These are phyloP conservation scores for Diabrotica undecimpunctata DNA, from an alignment of 1,140 invertebrate species.

Conservation along the genomic window DNA sequence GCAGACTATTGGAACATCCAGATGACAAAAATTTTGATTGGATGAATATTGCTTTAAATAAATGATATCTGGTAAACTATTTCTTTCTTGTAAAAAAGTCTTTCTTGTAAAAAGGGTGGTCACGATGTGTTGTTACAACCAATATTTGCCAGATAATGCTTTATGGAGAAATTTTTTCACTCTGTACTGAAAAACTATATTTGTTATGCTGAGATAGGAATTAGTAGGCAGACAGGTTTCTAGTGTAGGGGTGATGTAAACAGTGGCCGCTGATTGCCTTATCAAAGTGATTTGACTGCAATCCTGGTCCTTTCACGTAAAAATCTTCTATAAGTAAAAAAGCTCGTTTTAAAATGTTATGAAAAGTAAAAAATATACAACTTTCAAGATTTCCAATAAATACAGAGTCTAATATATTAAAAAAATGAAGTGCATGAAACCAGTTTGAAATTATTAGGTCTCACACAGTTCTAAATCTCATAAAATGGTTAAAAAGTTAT, in stretches of 20 bases:
- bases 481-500: constrained; percentile 44
- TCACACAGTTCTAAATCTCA: constrained; percentile 43
- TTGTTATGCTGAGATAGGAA: no score
- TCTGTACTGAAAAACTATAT: no score
- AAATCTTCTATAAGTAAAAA: constrained; percentile 41
- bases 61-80: no score
- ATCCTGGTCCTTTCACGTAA: constrained; percentile 29
- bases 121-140: no score
- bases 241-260: background rate
- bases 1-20: no score
- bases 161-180: no score
- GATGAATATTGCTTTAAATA: no score
- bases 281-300: constrained; percentile 23
- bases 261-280: constrained; percentile 21
- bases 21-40: no score
- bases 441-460: constrained; percentile 35
- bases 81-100: no score
- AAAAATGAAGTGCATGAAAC: constrained; percentile 42
- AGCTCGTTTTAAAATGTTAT: constrained; percentile 43
- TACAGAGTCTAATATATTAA: constrained; percentile 44
- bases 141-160: no score
- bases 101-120: no score
- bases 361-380: constrained; percentile 48
- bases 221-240: no score
- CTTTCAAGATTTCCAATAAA: constrained; percentile 46